A percentile compares a stretch with the other conserved stretches of the same genome.
phyloP scores from a whole-genome alignment of 2,888 invertebrate genomes.

The Nudaria mundana region DNA sequence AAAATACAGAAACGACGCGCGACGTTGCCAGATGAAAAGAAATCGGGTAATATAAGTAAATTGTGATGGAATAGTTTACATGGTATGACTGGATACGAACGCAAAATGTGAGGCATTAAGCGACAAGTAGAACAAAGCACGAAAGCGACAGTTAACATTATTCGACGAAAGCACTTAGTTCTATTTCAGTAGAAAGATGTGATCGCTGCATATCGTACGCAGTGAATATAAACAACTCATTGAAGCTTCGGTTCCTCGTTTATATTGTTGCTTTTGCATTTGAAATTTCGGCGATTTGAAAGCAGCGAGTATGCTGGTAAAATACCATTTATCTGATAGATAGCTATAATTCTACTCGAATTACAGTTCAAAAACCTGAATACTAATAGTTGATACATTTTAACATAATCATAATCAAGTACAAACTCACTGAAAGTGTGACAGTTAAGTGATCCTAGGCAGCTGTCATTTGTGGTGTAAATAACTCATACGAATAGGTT shows the following conservation, averaged over 20 bases:
- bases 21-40: too few relatives aligned
- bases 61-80: too few relatives aligned
- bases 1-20: too few relatives aligned
- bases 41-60: too few relatives aligned
- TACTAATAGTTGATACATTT: too few relatives aligned
- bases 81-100: too few relatives aligned
- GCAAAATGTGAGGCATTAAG: slow-evolving; percentile 23
- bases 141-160: slow-evolving; percentile 44
- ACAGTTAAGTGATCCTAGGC: not conserved
- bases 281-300: slow-evolving; percentile 20
- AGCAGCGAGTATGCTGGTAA: slow-evolving; percentile 12
- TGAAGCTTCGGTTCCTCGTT: slow-evolving; percentile 24
- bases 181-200: slow-evolving; percentile 58
- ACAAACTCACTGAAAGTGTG: too few relatives aligned
- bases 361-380: too few relatives aligned
- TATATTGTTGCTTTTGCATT: slow-evolving; percentile 18
- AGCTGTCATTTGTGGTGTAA: not conserved
- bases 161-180: slow-evolving; percentile 63
- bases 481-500: not conserved
- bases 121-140: slow-evolving; percentile 25
- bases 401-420: too few relatives aligned
- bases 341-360: too few relatives aligned
- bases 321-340: too few relatives aligned
- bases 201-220: slow-evolving; percentile 33
- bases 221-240: slow-evolving; percentile 50